A percentile compares a stretch with the other conserved stretches of the same genome.
Conservation (phyloP, 1,140 invertebrate genomes). For the Euglossa dilemma region DNA sequence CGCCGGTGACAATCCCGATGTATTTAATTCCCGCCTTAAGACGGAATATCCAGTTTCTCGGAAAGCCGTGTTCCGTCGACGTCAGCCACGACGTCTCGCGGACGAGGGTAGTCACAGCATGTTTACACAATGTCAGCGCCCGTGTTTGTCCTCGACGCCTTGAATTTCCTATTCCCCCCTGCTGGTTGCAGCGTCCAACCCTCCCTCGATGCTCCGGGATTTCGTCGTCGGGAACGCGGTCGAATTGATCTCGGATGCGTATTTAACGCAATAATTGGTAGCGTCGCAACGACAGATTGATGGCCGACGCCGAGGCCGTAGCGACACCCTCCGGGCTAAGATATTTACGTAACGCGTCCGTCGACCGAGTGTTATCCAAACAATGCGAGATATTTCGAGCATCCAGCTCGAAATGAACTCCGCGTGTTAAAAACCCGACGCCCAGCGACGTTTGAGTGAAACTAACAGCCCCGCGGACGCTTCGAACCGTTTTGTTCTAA, state of each 20-base stretch:
- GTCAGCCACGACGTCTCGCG: slow-evolving; percentile 33
- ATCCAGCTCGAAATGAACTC: background rate
- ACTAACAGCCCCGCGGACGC: background rate
- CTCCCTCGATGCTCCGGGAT: background rate
- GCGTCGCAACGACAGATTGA: slow-evolving; percentile 37
- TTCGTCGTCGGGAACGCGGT: background rate
- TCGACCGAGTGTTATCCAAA: slow-evolving; percentile 38
- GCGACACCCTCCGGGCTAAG: background rate
- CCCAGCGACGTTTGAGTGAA: background rate
- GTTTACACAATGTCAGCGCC: slow-evolving; percentile 70
- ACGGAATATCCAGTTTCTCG: slow-evolving; percentile 61
- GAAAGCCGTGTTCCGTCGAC: slow-evolving; percentile 51
- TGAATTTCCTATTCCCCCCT: slow-evolving; percentile 54
- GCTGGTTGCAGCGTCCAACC: background rate
- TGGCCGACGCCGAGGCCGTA: background rate
- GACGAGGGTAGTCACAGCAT: slow-evolving; percentile 67
- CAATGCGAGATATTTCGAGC: slow-evolving; percentile 32
- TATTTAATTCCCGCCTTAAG: slow-evolving; percentile 61
- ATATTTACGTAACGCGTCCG: slow-evolving; percentile 34
- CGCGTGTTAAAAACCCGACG: slow-evolving; percentile 3
- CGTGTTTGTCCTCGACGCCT: slow-evolving; percentile 70
- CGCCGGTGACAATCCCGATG: background rate
- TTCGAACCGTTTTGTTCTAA: background rate
- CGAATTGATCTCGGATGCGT: slow-evolving; percentile 63
- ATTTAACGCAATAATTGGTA: slow-evolving; percentile 56